Conservation (phyloP, 2,888 invertebrate species). For the Athripsodes cinereus region DNA sequence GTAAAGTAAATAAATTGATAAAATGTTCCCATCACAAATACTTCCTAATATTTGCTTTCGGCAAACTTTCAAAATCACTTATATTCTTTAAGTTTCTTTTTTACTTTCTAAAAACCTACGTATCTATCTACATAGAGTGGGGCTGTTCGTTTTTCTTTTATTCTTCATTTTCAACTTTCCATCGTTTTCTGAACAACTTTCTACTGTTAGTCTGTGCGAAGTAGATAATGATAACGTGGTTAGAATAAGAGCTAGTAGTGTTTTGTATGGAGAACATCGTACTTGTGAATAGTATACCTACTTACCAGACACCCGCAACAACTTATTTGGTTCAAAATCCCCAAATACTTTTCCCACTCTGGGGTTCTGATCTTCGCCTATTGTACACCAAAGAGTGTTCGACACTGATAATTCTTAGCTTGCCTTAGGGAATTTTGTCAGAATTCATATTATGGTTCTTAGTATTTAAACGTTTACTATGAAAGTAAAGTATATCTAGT, state of each 20-base stretch:
- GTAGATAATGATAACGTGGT: neutral
- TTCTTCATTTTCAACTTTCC: neutral
- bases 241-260: too few species aligned
- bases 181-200: neutral
- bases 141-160: neutral
- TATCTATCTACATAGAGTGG: too few species aligned
- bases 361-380: slow-evolving; percentile 7
- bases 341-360: neutral
- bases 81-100: neutral
- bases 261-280: too few species aligned
- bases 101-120: neutral
- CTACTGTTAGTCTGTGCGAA: neutral
- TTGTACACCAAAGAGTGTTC: slow-evolving; percentile 17
- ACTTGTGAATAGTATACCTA: neutral
- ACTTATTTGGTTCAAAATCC: neutral
- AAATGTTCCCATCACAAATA: too few species aligned
- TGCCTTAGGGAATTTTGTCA: slow-evolving; percentile 11
- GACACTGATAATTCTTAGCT: slow-evolving; percentile 22
- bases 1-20: too few species aligned
- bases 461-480: too few species aligned
- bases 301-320: neutral
- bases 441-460: neutral
- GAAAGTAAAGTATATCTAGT: too few species aligned
- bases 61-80: too few species aligned
- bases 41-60: too few species aligned